Conservation (phyloP, 2,797 vertebrate genomes). For the Gastrophryne carolinensis region DNA sequence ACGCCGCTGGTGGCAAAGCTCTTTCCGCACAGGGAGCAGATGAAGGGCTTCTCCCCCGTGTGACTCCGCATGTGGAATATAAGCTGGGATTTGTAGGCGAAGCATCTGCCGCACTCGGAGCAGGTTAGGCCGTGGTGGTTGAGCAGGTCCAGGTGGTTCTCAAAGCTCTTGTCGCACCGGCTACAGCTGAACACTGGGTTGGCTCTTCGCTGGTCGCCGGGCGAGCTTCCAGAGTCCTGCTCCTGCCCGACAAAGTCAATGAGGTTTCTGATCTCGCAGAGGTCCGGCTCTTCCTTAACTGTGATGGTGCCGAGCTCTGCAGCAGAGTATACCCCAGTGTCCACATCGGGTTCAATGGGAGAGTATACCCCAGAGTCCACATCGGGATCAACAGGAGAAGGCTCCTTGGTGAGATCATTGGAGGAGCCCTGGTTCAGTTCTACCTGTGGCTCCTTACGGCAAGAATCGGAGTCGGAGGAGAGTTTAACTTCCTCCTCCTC, state of each 20-base stretch:
- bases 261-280: neutral
- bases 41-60: neutral
- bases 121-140: neutral
- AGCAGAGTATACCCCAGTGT: neutral
- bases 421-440: too few species aligned
- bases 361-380: too few species aligned
- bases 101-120: neutral
- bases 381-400: too few species aligned
- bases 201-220: neutral
- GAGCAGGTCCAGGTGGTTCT: neutral
- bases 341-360: too few species aligned
- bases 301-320: neutral
- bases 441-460: too few species aligned
- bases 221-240: neutral
- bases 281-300: neutral
- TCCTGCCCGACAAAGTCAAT: neutral
- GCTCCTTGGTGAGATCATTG: too few species aligned
- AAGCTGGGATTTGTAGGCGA: neutral
- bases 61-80: neutral
- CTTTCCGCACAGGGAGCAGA: neutral
- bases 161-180: neutral
- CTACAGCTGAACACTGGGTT: neutral
- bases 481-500: too few species aligned
- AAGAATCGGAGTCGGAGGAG: too few species aligned
- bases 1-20: neutral